phyloP scores from a whole-genome alignment of 1,140 invertebrate genomes.

The Camponotus vicinus region DNA sequence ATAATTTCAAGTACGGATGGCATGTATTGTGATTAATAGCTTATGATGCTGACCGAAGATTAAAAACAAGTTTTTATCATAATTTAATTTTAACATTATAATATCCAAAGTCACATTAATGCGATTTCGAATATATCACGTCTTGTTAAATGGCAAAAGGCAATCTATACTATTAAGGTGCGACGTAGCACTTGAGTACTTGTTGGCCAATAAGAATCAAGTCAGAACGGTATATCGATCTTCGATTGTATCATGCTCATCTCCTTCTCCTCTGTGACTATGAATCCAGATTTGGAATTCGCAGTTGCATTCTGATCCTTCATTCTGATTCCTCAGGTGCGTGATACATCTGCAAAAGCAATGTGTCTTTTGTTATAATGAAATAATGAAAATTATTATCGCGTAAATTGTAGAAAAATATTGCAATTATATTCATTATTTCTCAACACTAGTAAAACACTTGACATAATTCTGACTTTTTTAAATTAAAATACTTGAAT shows the following conservation, averaged over 20 bases:
- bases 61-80: constrained; percentile 24
- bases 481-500: not conserved
- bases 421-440: not conserved
- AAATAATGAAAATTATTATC: not conserved
- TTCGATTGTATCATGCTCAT: constrained; percentile 25
- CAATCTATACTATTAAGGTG: constrained; percentile 39
- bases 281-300: constrained; percentile 47
- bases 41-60: not conserved
- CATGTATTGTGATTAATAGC: not conserved
- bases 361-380: not conserved
- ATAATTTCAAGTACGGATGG: not conserved
- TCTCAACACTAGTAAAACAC: not conserved
- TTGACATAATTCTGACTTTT: not conserved
- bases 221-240: constrained; percentile 3
- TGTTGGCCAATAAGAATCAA: constrained; percentile 40
- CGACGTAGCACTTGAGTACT: constrained; percentile 33
- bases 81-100: constrained; percentile 17
- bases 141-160: constrained; percentile 36
- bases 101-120: not conserved
- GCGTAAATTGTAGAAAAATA: not conserved
- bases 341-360: constrained; percentile 36
- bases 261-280: not conserved
- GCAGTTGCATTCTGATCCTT: constrained; percentile 48
- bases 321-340: constrained; percentile 12
- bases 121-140: not conserved